Base-by-base conservation (phyloP, 1,140 invertebrate genomes). In the Zaprionus lachaisei region DNA sequence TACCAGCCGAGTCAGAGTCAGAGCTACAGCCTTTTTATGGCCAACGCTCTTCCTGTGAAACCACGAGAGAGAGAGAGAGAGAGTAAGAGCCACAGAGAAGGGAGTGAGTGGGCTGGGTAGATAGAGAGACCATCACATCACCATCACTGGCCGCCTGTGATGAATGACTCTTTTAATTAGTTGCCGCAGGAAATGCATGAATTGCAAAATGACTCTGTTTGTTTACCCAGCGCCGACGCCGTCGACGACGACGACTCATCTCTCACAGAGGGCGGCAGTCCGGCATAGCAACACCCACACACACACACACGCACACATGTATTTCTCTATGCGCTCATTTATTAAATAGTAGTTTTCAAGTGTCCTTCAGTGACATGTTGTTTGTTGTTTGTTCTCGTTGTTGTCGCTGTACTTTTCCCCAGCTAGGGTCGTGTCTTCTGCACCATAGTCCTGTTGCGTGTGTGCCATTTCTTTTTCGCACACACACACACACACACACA, bases 91-190 rank as follows among this genome's bases (percentile, higher is more conserved):
- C 62, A 51, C 31, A 26, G 55, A 64, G 49, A n/a, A 5, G 38
- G 38, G 15, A 15, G 15, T 7, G 15, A 15, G 38, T 41, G 38
- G 38, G 15, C 38, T 41, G n/a, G 41, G 60, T 31, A 62, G 60
- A 54, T 81, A 62, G 44, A 58, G 61, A 55, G 44, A 62, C 55
- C 85, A 90, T 91, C 86, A 92, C 91, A 85, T 92, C 75, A 81
- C 77, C 91, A 82, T 91, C 75, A 74, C 81, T 89, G 85, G 74
- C 84, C 77, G 83, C 78, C 85, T 91, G 90, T 92, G 91, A 92
- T 92, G 91, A 92, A 92, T 92, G 91, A 92, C 90, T 92, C 91
- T 92, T 92, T 92, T 92, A 92, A 92, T 92, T 92, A 92, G 91
- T 92, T 92, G 91, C 91, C 91, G 86, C 91, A 92, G 91, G 91